These are phyloP conservation scores for Podarcis siculus DNA, from an alignment of 2,797 vertebrate genomes.

Conservation along the genomic window DNA sequence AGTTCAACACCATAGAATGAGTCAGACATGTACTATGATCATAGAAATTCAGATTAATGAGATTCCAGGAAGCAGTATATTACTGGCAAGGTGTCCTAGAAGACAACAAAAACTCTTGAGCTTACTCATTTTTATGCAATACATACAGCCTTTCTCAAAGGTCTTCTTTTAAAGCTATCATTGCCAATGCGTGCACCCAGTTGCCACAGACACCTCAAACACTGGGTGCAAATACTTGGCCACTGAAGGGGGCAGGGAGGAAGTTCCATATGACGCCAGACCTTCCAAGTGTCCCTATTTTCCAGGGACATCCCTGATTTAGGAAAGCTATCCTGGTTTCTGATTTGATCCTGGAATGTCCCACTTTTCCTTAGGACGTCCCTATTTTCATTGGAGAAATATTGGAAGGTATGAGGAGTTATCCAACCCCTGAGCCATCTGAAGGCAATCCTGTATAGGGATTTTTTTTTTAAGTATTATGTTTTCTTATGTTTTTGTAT, in stretches of 20 bases:
- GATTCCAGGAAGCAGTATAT: accelerated
- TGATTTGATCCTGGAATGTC: too few relatives aligned
- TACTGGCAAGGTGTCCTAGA: neutral
- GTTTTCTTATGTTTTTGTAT: too few relatives aligned
- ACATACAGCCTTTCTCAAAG: neutral
- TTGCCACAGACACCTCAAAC: neutral
- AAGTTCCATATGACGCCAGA: too few relatives aligned
- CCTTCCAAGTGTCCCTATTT: too few relatives aligned
- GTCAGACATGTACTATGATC: neutral
- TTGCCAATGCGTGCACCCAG: neutral
- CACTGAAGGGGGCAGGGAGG: neutral
- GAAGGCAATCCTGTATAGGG: too few relatives aligned
- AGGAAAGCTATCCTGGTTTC: too few relatives aligned
- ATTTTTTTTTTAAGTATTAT: too few relatives aligned
- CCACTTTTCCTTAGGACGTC: too few relatives aligned
- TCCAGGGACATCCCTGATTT: too few relatives aligned
- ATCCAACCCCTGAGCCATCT: too few relatives aligned
- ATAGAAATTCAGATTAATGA: slow-evolving; percentile 19
- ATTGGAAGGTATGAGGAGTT: too few relatives aligned
- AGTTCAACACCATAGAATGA: neutral
- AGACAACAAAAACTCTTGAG: neutral
- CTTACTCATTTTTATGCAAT: slow-evolving; percentile 2
- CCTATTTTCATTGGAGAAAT: too few relatives aligned
- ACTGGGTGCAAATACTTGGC: neutral
- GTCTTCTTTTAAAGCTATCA: neutral